Percentiles rank a stretch among this genome's conserved stretches.
Evolutionary conservation across 2,113 vertebrate genomes (phyloP).

Genomic region (Pandion haliaetus): DNA sequence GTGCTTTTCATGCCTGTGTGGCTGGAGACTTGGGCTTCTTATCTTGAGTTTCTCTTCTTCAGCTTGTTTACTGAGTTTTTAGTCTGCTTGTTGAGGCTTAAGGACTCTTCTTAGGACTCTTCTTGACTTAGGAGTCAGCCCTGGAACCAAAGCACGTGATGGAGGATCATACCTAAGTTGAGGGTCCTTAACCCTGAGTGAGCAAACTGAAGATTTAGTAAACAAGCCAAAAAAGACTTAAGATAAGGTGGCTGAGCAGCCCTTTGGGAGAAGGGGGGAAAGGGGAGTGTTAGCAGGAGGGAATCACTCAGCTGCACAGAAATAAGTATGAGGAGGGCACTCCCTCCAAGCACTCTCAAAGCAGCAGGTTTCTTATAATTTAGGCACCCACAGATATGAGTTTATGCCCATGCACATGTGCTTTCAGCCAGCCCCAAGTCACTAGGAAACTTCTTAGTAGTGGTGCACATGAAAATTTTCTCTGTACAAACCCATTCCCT

Average conservation of each 20-base stretch:
- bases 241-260: background rate
- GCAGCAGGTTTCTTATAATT: background rate
- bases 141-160: background rate
- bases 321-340: background rate
- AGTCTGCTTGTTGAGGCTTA: constrained; percentile 28
- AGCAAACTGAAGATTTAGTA: background rate
- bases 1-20: background rate
- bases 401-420: background rate
- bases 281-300: background rate
- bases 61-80: constrained; percentile 34
- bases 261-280: background rate
- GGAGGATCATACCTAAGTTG: background rate
- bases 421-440: background rate
- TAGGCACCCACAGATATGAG: background rate
- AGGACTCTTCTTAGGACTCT: constrained; percentile 26
- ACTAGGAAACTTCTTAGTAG: background rate
- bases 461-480: background rate
- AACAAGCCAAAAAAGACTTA: background rate
- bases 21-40: background rate
- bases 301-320: background rate
- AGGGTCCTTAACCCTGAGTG: constrained; percentile 16
- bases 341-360: background rate
- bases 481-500: background rate
- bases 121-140: background rate
- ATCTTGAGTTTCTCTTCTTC: background rate